Percentiles rank a stretch among this genome's conserved stretches.
Evolutionary conservation across 1,140 invertebrate genomes (phyloP).

Genomic region (Saccostrea echinata): DNA sequence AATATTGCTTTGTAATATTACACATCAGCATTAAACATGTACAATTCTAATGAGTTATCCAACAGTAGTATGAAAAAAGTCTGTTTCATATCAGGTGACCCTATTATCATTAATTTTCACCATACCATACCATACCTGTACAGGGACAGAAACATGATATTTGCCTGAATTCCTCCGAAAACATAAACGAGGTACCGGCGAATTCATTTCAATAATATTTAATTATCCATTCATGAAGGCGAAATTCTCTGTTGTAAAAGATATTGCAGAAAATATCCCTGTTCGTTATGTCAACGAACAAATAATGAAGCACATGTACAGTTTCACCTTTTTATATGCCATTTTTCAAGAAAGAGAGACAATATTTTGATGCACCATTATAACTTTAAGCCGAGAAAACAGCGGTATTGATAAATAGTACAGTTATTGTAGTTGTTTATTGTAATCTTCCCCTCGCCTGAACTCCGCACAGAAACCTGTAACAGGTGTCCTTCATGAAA

Average conservation of each 20-base stretch:
- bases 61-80: background rate
- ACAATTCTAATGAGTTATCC: too few species aligned
- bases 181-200: background rate
- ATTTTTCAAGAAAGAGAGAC: too few species aligned
- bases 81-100: background rate
- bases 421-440: background rate
- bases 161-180: background rate
- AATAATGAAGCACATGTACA: too few species aligned
- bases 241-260: background rate
- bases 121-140: background rate
- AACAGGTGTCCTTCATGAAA: constrained; percentile 3
- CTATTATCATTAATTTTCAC: background rate
- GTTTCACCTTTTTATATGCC: too few species aligned
- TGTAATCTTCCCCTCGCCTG: background rate
- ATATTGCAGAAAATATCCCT: too few species aligned
- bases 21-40: too few species aligned
- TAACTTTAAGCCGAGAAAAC: background rate
- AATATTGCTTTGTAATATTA: background rate
- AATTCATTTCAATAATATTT: background rate
- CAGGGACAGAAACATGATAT: background rate
- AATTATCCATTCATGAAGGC: background rate
- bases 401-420: background rate
- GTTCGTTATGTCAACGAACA: too few species aligned
- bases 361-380: too few species aligned
- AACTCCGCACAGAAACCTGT: constrained; percentile 1